Conservation (phyloP, 1,140 invertebrate species). For the Bursaphelenchus mucronatus region DNA sequence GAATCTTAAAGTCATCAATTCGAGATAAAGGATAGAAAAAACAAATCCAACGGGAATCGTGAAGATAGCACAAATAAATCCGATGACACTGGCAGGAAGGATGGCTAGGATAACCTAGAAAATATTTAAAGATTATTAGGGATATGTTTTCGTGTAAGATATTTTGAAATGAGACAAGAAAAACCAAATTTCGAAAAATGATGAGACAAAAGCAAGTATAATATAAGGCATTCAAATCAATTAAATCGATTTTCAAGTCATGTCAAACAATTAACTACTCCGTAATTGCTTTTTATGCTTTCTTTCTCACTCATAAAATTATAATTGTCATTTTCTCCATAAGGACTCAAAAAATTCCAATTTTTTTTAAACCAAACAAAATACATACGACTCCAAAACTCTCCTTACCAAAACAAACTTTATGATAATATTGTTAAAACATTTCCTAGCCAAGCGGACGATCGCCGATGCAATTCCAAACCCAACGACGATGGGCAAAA, state of each 20-base stretch:
- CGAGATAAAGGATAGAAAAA: background rate
- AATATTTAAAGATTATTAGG: background rate
- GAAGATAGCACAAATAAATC: background rate
- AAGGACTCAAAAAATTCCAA: too few species aligned
- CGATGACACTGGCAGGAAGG: background rate
- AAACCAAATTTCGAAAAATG: background rate
- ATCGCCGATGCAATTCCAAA: too few species aligned
- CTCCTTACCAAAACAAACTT: too few species aligned
- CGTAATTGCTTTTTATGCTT: too few species aligned
- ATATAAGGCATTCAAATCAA: too few species aligned
- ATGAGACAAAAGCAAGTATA: conserved; percentile 1
- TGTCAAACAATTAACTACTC: too few species aligned
- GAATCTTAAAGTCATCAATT: background rate
- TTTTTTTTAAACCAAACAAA: too few species aligned
- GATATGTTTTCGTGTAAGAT: background rate
- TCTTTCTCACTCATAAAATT: too few species aligned
- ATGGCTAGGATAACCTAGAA: conserved; percentile 1
- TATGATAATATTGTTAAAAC: too few species aligned
- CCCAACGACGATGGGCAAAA: conserved; percentile 3
- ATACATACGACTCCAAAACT: background rate
- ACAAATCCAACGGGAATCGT: conserved; percentile 2
- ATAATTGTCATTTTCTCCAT: too few species aligned
- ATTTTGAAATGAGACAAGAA: background rate
- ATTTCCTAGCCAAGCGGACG: too few species aligned
- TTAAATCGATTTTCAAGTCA: too few species aligned